Percentiles rank a stretch among this genome's conserved stretches.
phyloP scores from a whole-genome alignment of 2,888 invertebrate species.

The Amiota minor region DNA sequence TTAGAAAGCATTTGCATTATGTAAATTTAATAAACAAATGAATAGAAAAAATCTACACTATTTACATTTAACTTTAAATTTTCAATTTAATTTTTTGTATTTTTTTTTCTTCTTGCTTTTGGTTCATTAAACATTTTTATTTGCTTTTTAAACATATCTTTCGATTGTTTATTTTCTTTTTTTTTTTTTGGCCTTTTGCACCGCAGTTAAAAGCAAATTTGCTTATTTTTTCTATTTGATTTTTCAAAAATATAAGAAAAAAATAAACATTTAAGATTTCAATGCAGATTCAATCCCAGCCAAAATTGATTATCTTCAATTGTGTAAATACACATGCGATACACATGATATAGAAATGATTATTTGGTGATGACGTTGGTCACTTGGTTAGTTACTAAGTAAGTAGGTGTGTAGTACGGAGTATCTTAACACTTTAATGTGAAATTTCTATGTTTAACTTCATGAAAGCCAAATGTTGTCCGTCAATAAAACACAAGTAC shows the following conservation, averaged over 20 bases:
- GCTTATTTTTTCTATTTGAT: not conserved
- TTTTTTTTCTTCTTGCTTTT: not conserved
- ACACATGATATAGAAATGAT: too few species aligned
- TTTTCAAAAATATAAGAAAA: not conserved
- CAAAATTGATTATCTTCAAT: not conserved
- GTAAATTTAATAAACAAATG: not conserved
- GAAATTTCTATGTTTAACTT: too few species aligned
- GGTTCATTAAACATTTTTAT: not conserved
- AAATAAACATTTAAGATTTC: not conserved
- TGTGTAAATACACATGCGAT: not conserved
- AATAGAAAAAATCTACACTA: not conserved
- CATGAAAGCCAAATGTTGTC: too few species aligned
- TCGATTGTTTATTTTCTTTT: not conserved
- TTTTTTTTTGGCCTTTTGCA: not conserved
- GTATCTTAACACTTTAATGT: too few species aligned
- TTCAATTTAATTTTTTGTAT: not conserved
- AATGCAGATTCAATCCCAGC: not conserved
- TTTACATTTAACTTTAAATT: not conserved
- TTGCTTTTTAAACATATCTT: not conserved
- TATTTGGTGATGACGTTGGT: too few species aligned
- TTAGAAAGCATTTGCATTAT: constrained; percentile 13
- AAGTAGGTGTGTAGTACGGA: too few species aligned
- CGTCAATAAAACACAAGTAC: too few species aligned
- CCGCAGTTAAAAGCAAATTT: not conserved
- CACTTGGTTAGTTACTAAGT: too few species aligned